Evolutionary conservation across 2,113 vertebrate genomes (phyloP), one percentile per base, ranked within the genome.

Genomic region (Heteronetta atricapilla): DNA sequence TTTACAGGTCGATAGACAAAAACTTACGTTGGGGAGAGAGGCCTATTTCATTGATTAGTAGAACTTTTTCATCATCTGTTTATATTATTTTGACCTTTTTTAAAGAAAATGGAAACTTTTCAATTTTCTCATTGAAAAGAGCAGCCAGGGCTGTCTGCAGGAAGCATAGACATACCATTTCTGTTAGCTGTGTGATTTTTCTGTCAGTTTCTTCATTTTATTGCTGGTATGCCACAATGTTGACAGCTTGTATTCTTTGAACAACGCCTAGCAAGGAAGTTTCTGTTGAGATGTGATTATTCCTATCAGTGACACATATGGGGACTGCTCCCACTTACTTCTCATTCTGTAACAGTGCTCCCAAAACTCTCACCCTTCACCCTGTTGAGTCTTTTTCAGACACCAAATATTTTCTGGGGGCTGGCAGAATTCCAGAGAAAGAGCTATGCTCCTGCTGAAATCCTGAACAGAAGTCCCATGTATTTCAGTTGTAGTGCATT

Each of bases 211-310:
- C 80, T 90, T 93, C 79, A 70, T 83, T 83, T 83, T 58, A n/a
- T 85, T 91, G 76, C 50, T 40, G 18, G 23, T 69, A 66, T 89
- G 55, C 83, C 60, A 50, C 40, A 82, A 90, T 84, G 31, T 77
- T 96, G 90, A 88, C 95, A 94, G 90, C 62, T 93, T 95, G 91
- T 94, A 90, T 93, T 92, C 88, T 95, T 92, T 76, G 80, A 96
- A 93, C 81, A 95, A 93, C 90, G n/a, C 62, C 77, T 88, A 90
- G 83, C 62, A 82, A 93, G 77, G 83, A 93, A 90, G 40, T 94
- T 91, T 87, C 59, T 88, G 48, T 78, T 90, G 62, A 88, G 95
- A 94, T 69, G 53, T 76, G 83, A 73, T 93, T 95, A 88, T 78
- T 94, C 50, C 73, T 92, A 94, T 92, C 62, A 82, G 48, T 17